A percentile compares a stretch with the other conserved stretches of the same genome.
phyloP scores from a whole-genome alignment of 2,797 vertebrate species.

The Pygocentrus nattereri region DNA sequence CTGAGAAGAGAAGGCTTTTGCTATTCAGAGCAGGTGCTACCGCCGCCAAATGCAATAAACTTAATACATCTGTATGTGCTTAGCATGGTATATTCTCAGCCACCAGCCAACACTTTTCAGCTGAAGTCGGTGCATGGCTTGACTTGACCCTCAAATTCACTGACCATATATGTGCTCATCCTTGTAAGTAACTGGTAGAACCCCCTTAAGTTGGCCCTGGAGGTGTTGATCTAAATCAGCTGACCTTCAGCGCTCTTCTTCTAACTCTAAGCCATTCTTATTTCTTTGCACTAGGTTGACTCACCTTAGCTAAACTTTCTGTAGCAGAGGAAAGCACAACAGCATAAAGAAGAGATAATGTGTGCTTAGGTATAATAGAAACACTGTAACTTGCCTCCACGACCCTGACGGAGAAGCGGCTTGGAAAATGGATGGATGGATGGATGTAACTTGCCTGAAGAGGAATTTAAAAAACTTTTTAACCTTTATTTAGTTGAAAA shows the following conservation, averaged over 20 bases:
- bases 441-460: too few species aligned
- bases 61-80: constrained; percentile 3
- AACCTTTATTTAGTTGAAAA: too few species aligned
- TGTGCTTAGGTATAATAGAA: background rate
- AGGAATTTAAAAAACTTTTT: too few species aligned
- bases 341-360: background rate
- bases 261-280: background rate
- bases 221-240: constrained; percentile 39
- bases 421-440: too few species aligned
- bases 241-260: background rate
- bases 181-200: constrained; percentile 17
- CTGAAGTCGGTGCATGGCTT: constrained; percentile 19
- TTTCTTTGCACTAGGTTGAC: background rate
- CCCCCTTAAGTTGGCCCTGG: constrained; percentile 9
- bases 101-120: background rate
- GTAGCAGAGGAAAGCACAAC: background rate
- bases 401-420: too few species aligned
- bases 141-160: constrained; percentile 20
- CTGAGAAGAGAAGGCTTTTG: too few species aligned
- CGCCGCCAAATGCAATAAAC: background rate
- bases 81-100: constrained; percentile 4
- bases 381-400: background rate
- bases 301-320: constrained; percentile 15
- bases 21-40: background rate
- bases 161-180: background rate